A percentile compares a stretch with the other conserved stretches of the same genome.
phyloP scores from a whole-genome alignment of 1,140 invertebrate genomes.

The Ladona fulva region DNA sequence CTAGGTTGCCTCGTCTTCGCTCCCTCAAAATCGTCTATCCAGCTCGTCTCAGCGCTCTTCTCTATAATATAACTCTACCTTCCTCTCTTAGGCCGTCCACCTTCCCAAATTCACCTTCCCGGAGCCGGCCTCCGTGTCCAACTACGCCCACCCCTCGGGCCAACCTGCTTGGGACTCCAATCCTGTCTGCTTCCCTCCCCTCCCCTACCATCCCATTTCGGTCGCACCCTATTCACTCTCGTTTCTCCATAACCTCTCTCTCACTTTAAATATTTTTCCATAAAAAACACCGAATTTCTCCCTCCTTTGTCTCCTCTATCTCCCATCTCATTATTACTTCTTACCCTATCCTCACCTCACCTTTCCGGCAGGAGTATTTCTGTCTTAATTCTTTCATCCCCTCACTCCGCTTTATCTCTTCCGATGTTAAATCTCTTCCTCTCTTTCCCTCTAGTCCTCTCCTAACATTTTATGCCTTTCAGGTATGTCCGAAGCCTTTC shows the following conservation, averaged over 20 bases:
- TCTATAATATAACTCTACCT: too few species aligned
- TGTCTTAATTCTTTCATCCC: neutral
- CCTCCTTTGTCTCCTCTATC: too few species aligned
- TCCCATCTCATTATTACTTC: too few species aligned
- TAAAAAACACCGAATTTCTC: too few species aligned
- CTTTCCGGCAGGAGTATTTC: neutral
- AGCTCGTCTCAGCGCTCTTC: too few species aligned
- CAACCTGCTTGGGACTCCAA: neutral
- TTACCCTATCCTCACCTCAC: neutral
- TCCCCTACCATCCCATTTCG: neutral
- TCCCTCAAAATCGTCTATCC: too few species aligned
- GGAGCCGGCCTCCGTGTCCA: neutral
- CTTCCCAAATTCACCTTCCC: neutral
- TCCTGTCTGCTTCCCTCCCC: neutral
- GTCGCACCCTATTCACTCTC: neutral
- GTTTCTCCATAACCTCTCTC: too few species aligned
- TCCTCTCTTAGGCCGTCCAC: neutral
- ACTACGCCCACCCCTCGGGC: neutral
- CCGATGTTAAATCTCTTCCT: too few species aligned
- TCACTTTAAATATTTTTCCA: too few species aligned
- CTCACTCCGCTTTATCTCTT: neutral
- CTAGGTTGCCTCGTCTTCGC: too few species aligned
- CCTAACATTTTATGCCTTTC: slow-evolving; percentile 1
- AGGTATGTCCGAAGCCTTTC: neutral
- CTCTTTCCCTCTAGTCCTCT: neutral